phyloP scores from a whole-genome alignment of 1,140 invertebrate genomes.

The Aphelinus atriplicis region DNA sequence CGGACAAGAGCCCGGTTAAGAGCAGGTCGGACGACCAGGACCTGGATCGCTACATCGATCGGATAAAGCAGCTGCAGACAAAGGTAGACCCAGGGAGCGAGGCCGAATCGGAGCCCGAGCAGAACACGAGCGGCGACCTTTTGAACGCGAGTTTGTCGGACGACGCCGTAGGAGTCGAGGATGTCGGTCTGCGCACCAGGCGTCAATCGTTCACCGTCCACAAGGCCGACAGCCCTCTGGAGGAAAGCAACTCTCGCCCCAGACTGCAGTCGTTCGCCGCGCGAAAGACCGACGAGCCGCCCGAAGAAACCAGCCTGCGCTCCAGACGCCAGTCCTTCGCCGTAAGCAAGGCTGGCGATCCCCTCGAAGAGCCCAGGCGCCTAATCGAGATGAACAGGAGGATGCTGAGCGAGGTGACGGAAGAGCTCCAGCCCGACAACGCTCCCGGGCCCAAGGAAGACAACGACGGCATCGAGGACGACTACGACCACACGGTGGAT shows the following conservation, averaged over 20 bases:
- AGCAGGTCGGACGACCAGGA: not conserved
- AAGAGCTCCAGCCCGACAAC: not conserved
- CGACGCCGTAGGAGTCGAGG: slow-evolving; percentile 38
- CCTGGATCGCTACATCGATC: slow-evolving; percentile 54
- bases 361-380: not conserved
- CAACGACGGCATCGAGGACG: slow-evolving; percentile 28
- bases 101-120: slow-evolving; percentile 37
- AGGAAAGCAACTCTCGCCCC: not conserved
- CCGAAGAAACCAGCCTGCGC: too few species aligned
- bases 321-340: not conserved
- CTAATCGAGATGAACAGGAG: not conserved
- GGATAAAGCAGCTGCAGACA: slow-evolving; percentile 53
- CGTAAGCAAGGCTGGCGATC: not conserved
- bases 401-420: too few species aligned
- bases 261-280: not conserved
- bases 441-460: not conserved
- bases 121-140: slow-evolving; percentile 58
- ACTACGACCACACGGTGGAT: slow-evolving; percentile 31
- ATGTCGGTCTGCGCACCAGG: not conserved
- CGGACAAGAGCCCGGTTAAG: too few species aligned
- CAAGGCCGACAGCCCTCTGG: too few species aligned
- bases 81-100: not conserved
- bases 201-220: too few species aligned
- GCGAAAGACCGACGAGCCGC: too few species aligned
- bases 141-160: slow-evolving; percentile 55